Conservation (phyloP, 2,113 vertebrate genomes). For the Myrmecophaga tridactyla region DNA sequence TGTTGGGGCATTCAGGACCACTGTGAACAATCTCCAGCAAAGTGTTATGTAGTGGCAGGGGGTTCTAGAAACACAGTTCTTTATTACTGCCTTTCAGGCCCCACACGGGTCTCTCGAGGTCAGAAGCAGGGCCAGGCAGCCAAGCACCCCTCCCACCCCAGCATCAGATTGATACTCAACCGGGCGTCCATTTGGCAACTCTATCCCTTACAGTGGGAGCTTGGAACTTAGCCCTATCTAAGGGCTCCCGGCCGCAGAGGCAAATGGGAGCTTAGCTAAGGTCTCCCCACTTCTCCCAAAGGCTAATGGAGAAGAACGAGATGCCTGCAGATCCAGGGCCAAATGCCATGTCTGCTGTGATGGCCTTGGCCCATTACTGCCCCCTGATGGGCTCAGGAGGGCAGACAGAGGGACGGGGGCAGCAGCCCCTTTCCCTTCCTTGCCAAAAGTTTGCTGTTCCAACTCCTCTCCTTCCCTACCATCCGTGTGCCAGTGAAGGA, state of each 20-base stretch:
- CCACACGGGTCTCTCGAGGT: neutral
- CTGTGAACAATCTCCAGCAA: conserved; percentile 29
- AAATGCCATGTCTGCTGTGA: neutral
- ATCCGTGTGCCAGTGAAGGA: neutral
- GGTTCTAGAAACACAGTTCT: conserved; percentile 9
- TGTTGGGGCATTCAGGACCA: neutral
- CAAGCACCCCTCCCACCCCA: neutral
- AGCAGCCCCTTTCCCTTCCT: neutral
- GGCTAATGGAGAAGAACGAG: neutral
- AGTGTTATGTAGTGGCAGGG: neutral
- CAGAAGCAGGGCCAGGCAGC: neutral
- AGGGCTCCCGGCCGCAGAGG: neutral
- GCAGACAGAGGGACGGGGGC: neutral
- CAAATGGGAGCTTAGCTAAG: neutral
- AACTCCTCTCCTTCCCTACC: neutral
- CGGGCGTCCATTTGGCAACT: neutral
- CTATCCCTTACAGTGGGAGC: neutral
- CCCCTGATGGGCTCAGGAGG: neutral
- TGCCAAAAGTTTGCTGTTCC: neutral
- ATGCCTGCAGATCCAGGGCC: neutral
- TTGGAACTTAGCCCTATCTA: neutral
- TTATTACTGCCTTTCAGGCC: neutral
- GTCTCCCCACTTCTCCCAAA: neutral
- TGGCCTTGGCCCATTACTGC: neutral
- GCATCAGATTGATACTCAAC: neutral